These are phyloP conservation scores for Mionectes macconnelli DNA, from an alignment of 2,113 vertebrate species.

Conservation along the genomic window DNA sequence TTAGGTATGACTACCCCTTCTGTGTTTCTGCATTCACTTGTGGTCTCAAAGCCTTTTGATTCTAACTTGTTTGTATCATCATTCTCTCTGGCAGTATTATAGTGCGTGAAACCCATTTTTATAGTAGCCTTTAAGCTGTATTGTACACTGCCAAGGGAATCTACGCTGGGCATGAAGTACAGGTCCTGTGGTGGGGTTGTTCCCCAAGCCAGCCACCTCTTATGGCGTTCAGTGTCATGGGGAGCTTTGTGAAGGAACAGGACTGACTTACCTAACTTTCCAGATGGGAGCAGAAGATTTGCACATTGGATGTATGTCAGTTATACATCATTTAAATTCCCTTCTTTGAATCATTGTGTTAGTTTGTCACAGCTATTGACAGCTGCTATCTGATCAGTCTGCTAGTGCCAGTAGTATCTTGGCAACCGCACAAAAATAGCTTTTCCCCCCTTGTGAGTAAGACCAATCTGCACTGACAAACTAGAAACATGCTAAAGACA, in stretches of 20 bases:
- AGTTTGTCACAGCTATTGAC: conserved; percentile 73
- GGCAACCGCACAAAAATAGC: conserved; percentile 80
- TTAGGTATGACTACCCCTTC: background rate
- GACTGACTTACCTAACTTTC: background rate
- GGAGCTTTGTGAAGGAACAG: background rate
- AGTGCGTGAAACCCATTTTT: background rate
- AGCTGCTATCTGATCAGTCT: conserved; percentile 76
- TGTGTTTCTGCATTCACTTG: background rate
- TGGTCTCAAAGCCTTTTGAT: background rate
- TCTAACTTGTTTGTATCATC: background rate
- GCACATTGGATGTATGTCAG: background rate
- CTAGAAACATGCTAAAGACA: conserved; percentile 71
- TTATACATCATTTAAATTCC: conserved; percentile 68
- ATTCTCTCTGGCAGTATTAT: background rate
- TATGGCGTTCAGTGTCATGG: background rate
- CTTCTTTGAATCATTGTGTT: conserved; percentile 69
- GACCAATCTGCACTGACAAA: conserved; percentile 75
- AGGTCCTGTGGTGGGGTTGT: background rate
- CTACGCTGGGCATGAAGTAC: background rate
- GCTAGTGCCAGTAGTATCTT: conserved; percentile 74
- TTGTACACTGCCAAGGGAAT: background rate
- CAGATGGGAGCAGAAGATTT: background rate
- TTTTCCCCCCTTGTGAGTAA: conserved; percentile 73
- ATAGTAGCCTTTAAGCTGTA: background rate
- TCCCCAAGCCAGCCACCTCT: background rate